phyloP scores from a whole-genome alignment of 2,797 vertebrate genomes.

The Leptodactylus fallax region DNA sequence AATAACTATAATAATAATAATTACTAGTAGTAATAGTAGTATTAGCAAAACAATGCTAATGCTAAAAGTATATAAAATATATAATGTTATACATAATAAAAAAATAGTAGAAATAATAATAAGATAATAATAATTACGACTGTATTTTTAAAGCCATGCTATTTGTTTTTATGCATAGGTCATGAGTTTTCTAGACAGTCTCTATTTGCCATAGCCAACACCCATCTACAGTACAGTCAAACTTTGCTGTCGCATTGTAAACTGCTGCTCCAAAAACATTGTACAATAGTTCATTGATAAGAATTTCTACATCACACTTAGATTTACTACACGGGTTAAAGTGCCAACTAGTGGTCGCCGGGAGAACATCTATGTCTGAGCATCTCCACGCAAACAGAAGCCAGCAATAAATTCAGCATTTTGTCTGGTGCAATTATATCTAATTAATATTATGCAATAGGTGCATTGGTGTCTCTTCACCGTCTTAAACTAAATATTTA shows the following conservation, averaged over 20 bases:
- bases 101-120: neutral
- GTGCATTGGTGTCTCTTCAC: neutral
- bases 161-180: neutral
- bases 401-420: slow-evolving; percentile 16
- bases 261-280: neutral
- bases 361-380: neutral
- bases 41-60: no score
- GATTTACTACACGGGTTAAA: slow-evolving; percentile 30
- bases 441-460: slow-evolving; percentile 50
- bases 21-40: no score
- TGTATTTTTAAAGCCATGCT: neutral
- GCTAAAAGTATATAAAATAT: no score
- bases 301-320: slow-evolving; percentile 14
- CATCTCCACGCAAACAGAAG: slow-evolving; percentile 13
- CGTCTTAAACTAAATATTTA: neutral
- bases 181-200: neutral
- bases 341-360: slow-evolving; percentile 48
- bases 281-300: slow-evolving; percentile 47
- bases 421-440: slow-evolving; percentile 35
- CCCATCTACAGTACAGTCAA: neutral
- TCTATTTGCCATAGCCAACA: neutral
- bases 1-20: no score
- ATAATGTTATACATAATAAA: no score
- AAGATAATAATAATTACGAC: neutral
- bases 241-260: slow-evolving; percentile 6